Conservation (phyloP, 2,888 invertebrate species). For the Amphipoea lucens region DNA sequence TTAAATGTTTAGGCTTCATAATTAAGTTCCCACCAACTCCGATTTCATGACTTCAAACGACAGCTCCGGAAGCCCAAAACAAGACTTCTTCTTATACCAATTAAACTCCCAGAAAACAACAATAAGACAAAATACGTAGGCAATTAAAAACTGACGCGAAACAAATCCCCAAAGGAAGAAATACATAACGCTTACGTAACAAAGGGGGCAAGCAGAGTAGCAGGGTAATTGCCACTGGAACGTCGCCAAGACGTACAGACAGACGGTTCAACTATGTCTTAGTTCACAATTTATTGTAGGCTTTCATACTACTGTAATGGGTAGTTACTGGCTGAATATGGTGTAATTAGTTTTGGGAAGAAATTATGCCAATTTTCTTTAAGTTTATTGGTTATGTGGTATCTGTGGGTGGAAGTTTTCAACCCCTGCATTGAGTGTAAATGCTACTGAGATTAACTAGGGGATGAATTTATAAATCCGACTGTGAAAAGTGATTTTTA, state of each 20-base stretch:
- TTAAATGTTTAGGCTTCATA: too few species aligned
- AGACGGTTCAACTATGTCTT: conserved; percentile 57
- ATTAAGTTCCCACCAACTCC: not conserved
- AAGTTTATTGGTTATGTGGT: not conserved
- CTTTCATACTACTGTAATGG: conserved; percentile 52
- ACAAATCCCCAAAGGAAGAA: conserved; percentile 57
- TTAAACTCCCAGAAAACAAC: conserved; percentile 35
- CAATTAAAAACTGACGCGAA: conserved; percentile 57
- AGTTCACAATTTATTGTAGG: conserved; percentile 59
- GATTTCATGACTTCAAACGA: not conserved
- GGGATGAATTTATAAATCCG: not conserved
- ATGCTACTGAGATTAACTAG: not conserved
- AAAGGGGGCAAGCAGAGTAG: conserved; percentile 59
- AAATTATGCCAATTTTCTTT: not conserved
- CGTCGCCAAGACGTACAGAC: conserved; percentile 62
- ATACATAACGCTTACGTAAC: conserved; percentile 58
- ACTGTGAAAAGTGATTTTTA: not conserved
- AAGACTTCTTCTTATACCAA: conserved; percentile 23
- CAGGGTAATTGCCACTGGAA: conserved; percentile 66
- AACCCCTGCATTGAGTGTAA: not conserved
- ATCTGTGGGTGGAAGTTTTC: not conserved
- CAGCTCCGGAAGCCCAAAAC: not conserved
- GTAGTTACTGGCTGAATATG: conserved; percentile 43
- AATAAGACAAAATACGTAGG: conserved; percentile 37
- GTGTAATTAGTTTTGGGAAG: conserved; percentile 27